A percentile compares a stretch with the other conserved stretches of the same genome.
Evolutionary conservation across 1,140 invertebrate genomes (phyloP).

Genomic region (Bombus haemorrhoidalis): DNA sequence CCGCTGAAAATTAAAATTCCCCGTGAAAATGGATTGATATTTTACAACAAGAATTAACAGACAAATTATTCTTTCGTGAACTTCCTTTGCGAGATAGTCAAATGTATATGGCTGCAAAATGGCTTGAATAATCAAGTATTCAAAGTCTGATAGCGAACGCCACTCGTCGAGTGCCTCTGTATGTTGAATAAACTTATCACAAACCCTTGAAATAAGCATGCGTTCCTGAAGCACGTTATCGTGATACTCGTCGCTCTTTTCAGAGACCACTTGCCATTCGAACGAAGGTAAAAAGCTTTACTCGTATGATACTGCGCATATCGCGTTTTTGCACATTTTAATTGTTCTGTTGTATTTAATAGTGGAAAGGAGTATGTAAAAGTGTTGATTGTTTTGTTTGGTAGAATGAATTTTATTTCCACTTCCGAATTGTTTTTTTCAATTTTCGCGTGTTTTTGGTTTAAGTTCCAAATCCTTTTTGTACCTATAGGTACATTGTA

Average conservation of each 20-base stretch:
- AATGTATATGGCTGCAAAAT: constrained; percentile 53
- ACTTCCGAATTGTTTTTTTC: background rate
- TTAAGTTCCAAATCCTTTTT: too few relatives aligned
- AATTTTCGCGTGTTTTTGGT: too few relatives aligned
- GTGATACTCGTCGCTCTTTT: constrained; percentile 4
- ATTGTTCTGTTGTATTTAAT: background rate
- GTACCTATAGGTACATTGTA: too few relatives aligned
- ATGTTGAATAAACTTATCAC: constrained; percentile 21
- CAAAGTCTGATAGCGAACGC: constrained; percentile 72
- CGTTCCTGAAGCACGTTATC: background rate
- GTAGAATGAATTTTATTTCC: background rate
- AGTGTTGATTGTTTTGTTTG: background rate
- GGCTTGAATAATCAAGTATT: constrained; percentile 73
- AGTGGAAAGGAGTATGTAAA: background rate
- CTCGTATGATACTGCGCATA: background rate
- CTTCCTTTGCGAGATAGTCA: constrained; percentile 61
- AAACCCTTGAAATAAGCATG: constrained; percentile 36
- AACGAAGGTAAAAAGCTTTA: constrained; percentile 15
- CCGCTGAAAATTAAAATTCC: too few relatives aligned
- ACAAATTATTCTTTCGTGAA: background rate
- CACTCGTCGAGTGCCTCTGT: constrained; percentile 59
- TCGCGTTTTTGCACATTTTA: background rate
- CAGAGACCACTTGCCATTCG: constrained; percentile 2
- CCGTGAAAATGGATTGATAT: too few relatives aligned
- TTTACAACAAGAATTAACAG: background rate